A percentile compares a stretch with the other conserved stretches of the same genome.
Conservation (phyloP, 2,888 invertebrate species). For the Antitype chi region DNA sequence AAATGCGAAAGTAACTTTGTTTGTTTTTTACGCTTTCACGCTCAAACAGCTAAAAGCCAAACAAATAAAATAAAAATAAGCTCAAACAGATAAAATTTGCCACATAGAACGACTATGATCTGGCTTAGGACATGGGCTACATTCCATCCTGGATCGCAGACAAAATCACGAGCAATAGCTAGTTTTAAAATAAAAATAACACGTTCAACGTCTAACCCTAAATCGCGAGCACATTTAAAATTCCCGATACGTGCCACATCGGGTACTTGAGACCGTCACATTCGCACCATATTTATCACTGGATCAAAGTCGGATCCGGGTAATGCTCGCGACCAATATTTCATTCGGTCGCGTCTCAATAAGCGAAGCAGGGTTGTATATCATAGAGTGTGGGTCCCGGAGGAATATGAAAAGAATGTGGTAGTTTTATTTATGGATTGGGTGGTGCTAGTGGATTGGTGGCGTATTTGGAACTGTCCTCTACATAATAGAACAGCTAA, state of each 20-base stretch:
- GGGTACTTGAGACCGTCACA: slow-evolving; percentile 72
- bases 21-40: too few species aligned
- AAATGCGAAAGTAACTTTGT: too few species aligned
- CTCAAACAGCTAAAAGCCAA: too few species aligned
- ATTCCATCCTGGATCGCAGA: too few species aligned
- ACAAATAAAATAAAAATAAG: too few species aligned
- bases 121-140: too few species aligned
- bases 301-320: slow-evolving; percentile 77
- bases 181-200: slow-evolving; percentile 14
- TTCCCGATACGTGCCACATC: slow-evolving; percentile 69
- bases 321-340: slow-evolving; percentile 77
- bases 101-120: too few species aligned
- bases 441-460: too few species aligned
- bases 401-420: slow-evolving; percentile 52
- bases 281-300: slow-evolving; percentile 84
- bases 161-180: too few species aligned
- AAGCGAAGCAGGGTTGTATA: slow-evolving; percentile 74
- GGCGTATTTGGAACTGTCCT: too few species aligned
- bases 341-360: slow-evolving; percentile 84
- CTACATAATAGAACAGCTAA: too few species aligned
- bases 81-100: too few species aligned
- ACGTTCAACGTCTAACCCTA: slow-evolving; percentile 51
- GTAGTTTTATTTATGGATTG: slow-evolving; percentile 52
- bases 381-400: slow-evolving; percentile 68
- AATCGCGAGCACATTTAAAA: slow-evolving; percentile 68